Conservation (phyloP, 2,113 vertebrate genomes). For the Clinocottus analis region DNA sequence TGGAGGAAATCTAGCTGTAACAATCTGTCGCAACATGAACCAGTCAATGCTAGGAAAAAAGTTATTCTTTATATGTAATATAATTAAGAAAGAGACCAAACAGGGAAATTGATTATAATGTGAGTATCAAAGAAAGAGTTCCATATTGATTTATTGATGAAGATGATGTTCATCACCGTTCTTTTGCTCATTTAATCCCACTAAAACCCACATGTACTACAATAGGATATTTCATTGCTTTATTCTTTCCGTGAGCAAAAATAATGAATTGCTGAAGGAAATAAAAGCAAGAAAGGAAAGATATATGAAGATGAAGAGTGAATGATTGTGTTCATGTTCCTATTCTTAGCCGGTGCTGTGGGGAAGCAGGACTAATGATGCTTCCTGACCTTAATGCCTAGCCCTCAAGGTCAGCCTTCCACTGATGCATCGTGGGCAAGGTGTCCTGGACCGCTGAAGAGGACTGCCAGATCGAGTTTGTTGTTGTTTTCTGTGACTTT, state of each 20-base stretch:
- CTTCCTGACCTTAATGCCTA: constrained; percentile 73
- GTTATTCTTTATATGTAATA: not conserved
- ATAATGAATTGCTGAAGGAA: constrained; percentile 6
- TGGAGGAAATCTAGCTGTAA: constrained; percentile 20
- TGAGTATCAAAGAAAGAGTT: not conserved
- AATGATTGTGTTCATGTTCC: constrained; percentile 54
- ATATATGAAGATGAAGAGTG: constrained; percentile 54
- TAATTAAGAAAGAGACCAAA: not conserved
- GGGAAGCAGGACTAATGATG: constrained; percentile 77
- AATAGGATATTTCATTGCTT: constrained; percentile 29
- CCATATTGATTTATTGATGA: not conserved
- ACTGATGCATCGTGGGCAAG: constrained; percentile 78
- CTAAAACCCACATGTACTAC: not conserved
- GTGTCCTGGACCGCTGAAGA: constrained; percentile 68
- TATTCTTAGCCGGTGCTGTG: constrained; percentile 73
- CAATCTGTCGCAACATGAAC: not conserved
- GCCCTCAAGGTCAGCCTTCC: constrained; percentile 81
- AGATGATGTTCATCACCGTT: not conserved
- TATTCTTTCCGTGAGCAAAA: not conserved
- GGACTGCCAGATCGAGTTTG: constrained; percentile 70
- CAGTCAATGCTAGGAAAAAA: not conserved
- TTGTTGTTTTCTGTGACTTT: constrained; percentile 80
- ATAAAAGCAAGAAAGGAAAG: constrained; percentile 18
- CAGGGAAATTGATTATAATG: not conserved
- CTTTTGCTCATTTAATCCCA: constrained; percentile 18